phyloP scores from a whole-genome alignment of 2,888 invertebrate genomes.

The Thyatira batis region DNA sequence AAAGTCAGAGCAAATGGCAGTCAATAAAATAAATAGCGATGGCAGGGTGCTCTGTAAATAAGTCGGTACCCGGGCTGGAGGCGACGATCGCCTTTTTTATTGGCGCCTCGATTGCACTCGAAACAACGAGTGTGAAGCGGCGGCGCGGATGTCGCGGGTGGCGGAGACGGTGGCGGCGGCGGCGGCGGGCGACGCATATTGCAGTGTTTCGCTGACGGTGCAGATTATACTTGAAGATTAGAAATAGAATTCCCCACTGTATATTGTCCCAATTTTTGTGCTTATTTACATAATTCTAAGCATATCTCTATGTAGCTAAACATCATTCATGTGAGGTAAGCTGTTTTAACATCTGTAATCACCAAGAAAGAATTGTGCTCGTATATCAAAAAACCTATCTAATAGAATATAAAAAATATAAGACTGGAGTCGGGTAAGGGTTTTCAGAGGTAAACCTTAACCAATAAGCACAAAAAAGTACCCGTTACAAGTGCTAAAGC shows the following conservation, averaged over 20 bases:
- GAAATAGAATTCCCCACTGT: constrained; percentile 46
- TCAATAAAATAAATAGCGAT: constrained; percentile 82
- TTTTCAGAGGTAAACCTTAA: too few species aligned
- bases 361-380: too few species aligned
- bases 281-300: background rate
- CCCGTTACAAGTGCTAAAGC: too few species aligned
- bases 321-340: too few species aligned
- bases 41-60: constrained; percentile 82
- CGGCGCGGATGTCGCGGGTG: constrained; percentile 19
- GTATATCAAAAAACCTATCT: too few species aligned
- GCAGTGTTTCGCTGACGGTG: constrained; percentile 63
- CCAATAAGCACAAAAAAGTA: too few species aligned
- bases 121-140: constrained; percentile 72
- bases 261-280: background rate
- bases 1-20: constrained; percentile 81
- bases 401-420: too few species aligned
- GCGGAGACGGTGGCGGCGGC: constrained; percentile 25
- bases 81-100: constrained; percentile 82
- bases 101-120: constrained; percentile 82
- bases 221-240: constrained; percentile 76
- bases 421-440: too few species aligned
- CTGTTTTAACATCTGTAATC: too few species aligned
- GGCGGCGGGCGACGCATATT: constrained; percentile 67
- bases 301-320: too few species aligned
- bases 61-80: constrained; percentile 73